Evolutionary conservation across 2,797 vertebrate genomes (phyloP).

Genomic region (Ciconia nigra): DNA sequence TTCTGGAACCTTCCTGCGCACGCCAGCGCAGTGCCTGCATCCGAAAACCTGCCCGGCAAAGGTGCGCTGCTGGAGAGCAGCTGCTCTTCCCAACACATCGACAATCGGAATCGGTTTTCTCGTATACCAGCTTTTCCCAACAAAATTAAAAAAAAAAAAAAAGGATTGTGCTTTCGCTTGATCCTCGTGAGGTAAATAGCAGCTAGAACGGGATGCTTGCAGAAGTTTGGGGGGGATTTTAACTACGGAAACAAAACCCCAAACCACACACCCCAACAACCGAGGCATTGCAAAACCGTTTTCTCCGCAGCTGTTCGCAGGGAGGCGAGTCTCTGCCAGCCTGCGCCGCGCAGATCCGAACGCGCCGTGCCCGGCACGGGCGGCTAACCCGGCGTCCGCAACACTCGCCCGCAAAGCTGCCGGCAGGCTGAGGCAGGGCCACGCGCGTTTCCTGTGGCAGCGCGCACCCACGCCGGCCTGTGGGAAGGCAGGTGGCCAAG

Average conservation of each 20-base stretch:
- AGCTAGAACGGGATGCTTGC: not conserved
- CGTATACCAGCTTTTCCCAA: not conserved
- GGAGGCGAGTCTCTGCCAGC: not conserved
- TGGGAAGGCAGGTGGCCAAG: not conserved
- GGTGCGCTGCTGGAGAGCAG: not conserved
- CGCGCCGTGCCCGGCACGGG: not conserved
- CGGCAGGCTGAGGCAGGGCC: not conserved
- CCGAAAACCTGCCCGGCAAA: not conserved
- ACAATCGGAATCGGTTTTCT: not conserved
- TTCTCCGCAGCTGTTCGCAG: not conserved
- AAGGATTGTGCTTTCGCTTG: not conserved
- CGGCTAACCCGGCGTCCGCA: not conserved
- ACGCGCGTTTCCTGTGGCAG: not conserved
- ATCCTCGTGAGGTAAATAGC: not conserved
- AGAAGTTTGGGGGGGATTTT: not conserved
- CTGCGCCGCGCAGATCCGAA: fast-evolving
- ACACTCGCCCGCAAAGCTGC: not conserved
- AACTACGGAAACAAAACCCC: not conserved
- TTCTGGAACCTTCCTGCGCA: slow-evolving; percentile 71
- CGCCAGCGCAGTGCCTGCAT: not conserved
- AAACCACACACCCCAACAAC: not conserved
- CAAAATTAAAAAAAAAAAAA: not conserved
- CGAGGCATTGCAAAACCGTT: not conserved
- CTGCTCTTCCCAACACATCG: not conserved
- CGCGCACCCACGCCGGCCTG: not conserved